Base-by-base conservation (phyloP, 2,113 vertebrate species). In the Scalopus aquaticus region DNA sequence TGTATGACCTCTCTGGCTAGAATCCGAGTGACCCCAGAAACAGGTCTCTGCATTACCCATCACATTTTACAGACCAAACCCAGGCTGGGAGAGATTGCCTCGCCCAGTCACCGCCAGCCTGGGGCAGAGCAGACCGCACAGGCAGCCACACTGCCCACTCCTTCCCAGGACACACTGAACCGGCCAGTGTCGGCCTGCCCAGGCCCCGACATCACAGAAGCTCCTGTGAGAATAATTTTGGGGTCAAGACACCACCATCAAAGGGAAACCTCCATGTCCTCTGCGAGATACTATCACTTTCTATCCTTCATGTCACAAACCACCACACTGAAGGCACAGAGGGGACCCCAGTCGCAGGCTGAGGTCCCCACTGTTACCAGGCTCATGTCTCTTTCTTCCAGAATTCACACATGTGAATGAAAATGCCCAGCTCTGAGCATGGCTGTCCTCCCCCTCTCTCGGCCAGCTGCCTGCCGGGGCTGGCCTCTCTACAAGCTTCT, bases 81-180 rank as follows among this genome's bases (percentile, higher is more conserved):
- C n/a, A 85, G 35, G 46, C 60, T 13, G 62, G 78, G 81, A n/a
- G 64, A 69, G 24, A 46, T 49, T 16, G 60, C 60, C 7, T 3
- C 35, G 54, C 26, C 1, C 6, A 1, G 39, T 42, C 37, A 3
- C 58, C 35, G 28, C 24, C 51, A 56, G 54, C 20, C 54, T 56
- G 54, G 16, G 54, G 20, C 54, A 56, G 54, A 6, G 54, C 20
- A 2, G 54, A 22, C 54, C 22, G 20, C 7, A 56, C 20, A 56
- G 20, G 54, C 54, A 56, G 54, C 54, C 54, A 2, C 19, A 22
- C 5, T 6, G 20, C 54, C 60, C 6, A 1, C 28, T 30, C 28
- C 60, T 30, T 30, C 24, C 28, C 0, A 0, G 39, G 3, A 49
- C 4, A 7, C 32, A 49, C 28, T 11, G 22, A 37, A 0, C 1